Evolutionary conservation across 2,113 vertebrate genomes (phyloP).

Genomic region (Lutjanus erythropterus): DNA sequence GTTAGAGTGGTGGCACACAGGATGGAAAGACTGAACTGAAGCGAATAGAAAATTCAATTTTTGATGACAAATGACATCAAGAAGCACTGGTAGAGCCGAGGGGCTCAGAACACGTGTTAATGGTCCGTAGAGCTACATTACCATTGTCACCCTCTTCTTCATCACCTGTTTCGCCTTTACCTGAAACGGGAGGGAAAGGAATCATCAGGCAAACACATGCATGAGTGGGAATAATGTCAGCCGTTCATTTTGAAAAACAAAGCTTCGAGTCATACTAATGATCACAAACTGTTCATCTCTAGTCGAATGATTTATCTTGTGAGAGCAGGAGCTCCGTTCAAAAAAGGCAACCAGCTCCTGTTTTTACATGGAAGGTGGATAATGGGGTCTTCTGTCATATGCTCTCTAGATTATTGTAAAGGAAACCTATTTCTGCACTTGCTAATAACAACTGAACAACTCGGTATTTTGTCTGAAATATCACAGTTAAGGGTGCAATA

Average conservation of each 20-base stretch:
- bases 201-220: slow-evolving; percentile 47
- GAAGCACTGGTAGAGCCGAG: slow-evolving; percentile 52
- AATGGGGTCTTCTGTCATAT: neutral
- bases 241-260: slow-evolving; percentile 43
- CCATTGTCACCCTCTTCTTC: slow-evolving; percentile 71
- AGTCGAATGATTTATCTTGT: slow-evolving; percentile 43
- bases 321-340: too few relatives aligned
- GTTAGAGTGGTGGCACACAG: slow-evolving; percentile 49
- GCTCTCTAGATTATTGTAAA: neutral
- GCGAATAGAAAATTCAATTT: slow-evolving; percentile 72
- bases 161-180: slow-evolving; percentile 67
- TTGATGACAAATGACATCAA: slow-evolving; percentile 77
- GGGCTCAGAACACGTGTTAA: slow-evolving; percentile 67
- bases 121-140: slow-evolving; percentile 72
- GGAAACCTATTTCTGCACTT: neutral
- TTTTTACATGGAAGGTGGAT: neutral
- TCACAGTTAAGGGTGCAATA: too few relatives aligned
- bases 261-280: slow-evolving; percentile 47
- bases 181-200: slow-evolving; percentile 58
- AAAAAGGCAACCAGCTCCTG: too few relatives aligned
- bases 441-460: neutral
- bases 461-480: neutral
- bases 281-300: slow-evolving; percentile 50
- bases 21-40: slow-evolving; percentile 66
- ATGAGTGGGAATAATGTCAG: slow-evolving; percentile 32